Evolutionary conservation across 2,797 vertebrate species (phyloP), one percentile per base, ranked within the genome.

Genomic region (Platyrinchus mystaceus): DNA sequence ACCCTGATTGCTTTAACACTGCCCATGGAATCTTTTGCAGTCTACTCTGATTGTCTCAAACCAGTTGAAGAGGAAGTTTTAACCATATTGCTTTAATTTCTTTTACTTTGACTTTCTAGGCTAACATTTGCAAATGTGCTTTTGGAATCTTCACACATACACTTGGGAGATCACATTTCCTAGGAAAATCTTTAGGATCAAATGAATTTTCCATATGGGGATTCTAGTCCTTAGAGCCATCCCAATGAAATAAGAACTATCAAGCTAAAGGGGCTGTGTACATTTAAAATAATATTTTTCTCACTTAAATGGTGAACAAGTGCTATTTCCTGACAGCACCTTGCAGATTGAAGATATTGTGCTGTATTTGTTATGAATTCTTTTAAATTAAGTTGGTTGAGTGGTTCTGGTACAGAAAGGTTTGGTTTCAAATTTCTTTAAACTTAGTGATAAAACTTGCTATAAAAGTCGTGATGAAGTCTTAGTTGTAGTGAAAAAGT

Each of bases 101-200:
- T 94, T 95, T 75, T 64, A 59, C 83, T 91, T 79, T 46, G 64
- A 87, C 84, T 71, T 93, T 92, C 91, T 81, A 83, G 89, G 67
- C 37, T 90, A 93, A 96, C 94, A 90, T 96, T 96, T 95, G 94
- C 94, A 97, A 93, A 96, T 95, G 95, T 95, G 76, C 82, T 96
- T 86, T 90, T 95, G 85, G 89, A 95, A 81, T 95, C 87, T 82
- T 91, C 83, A 88, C 24, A 24, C 52, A 68, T 60, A 49, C 83
- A 87, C 52, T 88, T 73, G 89, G 70, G 91, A 92, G 89, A 97
- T 94, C 92, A 79, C 2, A 4, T 96, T 97, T 96, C 95, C 70
- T 93, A 88, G 91, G 91, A 96, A 97, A 97, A 94, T 76, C 89
- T 96, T 96, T 63, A 87, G 91, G 95, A 67, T 92, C 73, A 95